phyloP scores from a whole-genome alignment of 2,797 vertebrate species.

The Buceros bicornis region DNA sequence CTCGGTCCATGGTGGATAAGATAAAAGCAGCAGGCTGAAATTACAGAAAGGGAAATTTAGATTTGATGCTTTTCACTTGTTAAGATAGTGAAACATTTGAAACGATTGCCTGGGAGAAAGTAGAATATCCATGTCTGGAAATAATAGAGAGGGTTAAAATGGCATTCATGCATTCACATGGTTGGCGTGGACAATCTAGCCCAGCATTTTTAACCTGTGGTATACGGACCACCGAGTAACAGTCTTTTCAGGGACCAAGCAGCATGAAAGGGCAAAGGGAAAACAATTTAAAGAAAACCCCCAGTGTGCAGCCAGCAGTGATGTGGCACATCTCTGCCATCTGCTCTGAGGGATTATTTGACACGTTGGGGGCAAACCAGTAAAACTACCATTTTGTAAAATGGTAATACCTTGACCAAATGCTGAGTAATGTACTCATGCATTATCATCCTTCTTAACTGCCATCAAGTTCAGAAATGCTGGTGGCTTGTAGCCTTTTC shows the following conservation, averaged over 20 bases:
- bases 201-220: neutral
- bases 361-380: neutral
- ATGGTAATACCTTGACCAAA: neutral
- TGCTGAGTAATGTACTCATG: neutral
- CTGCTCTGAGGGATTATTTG: neutral
- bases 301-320: neutral
- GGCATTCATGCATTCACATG: neutral
- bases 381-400: neutral
- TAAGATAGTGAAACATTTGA: neutral
- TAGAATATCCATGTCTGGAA: neutral
- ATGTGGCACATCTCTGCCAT: neutral
- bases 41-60: constrained; percentile 33
- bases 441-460: neutral
- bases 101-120: neutral
- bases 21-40: constrained; percentile 15
- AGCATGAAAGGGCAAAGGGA: neutral
- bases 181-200: neutral
- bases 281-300: neutral
- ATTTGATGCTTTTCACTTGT: constrained; percentile 7
- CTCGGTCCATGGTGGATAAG: neutral
- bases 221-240: neutral
- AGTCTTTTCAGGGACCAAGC: neutral
- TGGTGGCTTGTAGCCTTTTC: neutral
- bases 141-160: neutral
- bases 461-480: neutral